phyloP scores from a whole-genome alignment of 1,140 invertebrate genomes.

The Dufourea novaeangliae region DNA sequence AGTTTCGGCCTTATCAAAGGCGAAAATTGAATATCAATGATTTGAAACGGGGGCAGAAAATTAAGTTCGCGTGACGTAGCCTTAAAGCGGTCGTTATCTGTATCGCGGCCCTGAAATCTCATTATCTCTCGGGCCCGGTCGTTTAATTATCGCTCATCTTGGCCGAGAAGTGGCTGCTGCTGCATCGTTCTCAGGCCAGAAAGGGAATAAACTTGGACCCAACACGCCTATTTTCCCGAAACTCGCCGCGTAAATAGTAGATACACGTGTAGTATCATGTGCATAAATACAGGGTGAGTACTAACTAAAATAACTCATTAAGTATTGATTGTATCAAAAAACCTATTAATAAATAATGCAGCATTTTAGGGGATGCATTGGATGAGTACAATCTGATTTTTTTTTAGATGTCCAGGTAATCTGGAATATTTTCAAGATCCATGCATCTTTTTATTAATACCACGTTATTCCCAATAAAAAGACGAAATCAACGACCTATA shows the following conservation, averaged over 20 bases:
- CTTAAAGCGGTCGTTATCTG: conserved; percentile 23
- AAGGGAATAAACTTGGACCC: background rate
- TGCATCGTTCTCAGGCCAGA: background rate
- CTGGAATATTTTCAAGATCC: too few species aligned
- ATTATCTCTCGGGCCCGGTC: conserved; percentile 46
- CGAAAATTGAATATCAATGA: background rate
- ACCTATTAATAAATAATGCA: too few species aligned
- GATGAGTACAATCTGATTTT: too few species aligned
- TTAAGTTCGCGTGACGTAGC: background rate
- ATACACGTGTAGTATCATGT: too few species aligned
- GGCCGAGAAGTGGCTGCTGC: background rate
- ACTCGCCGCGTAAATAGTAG: background rate
- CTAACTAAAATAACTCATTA: too few species aligned
- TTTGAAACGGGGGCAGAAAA: background rate
- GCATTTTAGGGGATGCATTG: too few species aligned
- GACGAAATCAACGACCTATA: too few species aligned
- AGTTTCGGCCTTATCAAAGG: background rate
- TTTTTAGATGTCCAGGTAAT: too few species aligned
- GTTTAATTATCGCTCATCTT: conserved; percentile 46
- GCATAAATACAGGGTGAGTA: too few species aligned
- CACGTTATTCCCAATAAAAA: too few species aligned
- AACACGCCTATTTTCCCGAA: background rate
- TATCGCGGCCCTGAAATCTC: conserved; percentile 22
- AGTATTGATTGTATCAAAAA: too few species aligned
- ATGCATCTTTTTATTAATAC: too few species aligned